These are phyloP conservation scores for Ornithoptera priamus DNA, from an alignment of 2,888 invertebrate genomes.

Conservation along the genomic window DNA sequence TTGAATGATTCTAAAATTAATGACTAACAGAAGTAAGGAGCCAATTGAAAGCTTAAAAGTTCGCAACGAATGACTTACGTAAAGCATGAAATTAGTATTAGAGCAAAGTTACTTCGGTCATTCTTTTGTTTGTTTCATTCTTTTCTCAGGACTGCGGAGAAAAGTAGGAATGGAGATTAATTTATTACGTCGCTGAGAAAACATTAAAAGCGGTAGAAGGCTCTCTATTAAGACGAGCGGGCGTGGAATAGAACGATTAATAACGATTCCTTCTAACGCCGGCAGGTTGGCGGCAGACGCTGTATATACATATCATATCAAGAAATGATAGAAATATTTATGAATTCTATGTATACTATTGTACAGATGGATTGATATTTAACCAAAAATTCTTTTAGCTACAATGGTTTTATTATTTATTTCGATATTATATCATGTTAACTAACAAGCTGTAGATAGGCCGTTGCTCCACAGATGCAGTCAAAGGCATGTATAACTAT, in stretches of 20 bases:
- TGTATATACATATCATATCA: conserved; percentile 39
- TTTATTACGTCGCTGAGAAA: conserved; percentile 74
- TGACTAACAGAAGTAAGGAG: conserved; percentile 36
- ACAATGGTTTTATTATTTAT: too few species aligned
- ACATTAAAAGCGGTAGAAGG: conserved; percentile 68
- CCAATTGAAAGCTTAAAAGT: conserved; percentile 24
- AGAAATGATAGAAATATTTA: conserved; percentile 33
- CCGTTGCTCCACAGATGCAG: too few species aligned
- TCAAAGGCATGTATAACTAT: too few species aligned
- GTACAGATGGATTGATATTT: too few species aligned
- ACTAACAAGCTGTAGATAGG: too few species aligned
- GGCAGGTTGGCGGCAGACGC: conserved; percentile 49
- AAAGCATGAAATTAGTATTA: conserved; percentile 31
- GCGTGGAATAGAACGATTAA: conserved; percentile 70
- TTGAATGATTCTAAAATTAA: conserved; percentile 23
- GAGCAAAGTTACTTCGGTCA: conserved; percentile 51
- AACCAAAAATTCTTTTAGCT: too few species aligned
- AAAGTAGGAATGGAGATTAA: conserved; percentile 72
- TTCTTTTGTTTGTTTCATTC: conserved; percentile 57
- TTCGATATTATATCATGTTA: too few species aligned
- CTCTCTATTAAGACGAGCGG: conserved; percentile 74
- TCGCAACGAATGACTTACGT: conserved; percentile 25
- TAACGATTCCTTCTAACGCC: conserved; percentile 77
- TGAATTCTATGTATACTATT: background rate
- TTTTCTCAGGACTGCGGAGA: conserved; percentile 40